Base-by-base conservation (phyloP, 2,888 invertebrate species). In the Eupithecia dodoneata region DNA sequence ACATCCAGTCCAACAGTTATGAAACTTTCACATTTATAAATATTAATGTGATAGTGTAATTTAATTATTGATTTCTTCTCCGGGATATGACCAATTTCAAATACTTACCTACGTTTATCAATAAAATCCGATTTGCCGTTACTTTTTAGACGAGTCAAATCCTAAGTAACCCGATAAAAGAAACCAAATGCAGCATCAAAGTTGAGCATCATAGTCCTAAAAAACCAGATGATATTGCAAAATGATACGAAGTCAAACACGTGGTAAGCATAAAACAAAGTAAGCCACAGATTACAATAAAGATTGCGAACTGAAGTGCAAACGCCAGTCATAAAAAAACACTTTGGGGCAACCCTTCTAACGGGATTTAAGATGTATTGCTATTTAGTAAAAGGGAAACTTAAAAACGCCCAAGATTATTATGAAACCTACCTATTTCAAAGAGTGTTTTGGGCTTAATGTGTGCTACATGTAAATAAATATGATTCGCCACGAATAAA, bases 181-280 rank as follows among this genome's bases (percentile, higher is more conserved):
- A 55, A 55, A 55, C 7, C 7, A 59, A 18, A 4, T 59, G 9
- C 9, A 59, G 9, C 7, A 18, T 18, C 30, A 30, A 30, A 30
- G 30, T 30, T 30, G 30, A 30, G 30, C 30, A 30, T 59, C 3
- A 0, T 18, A 18, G 18, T 59, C 10, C 18, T 18, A 30, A 63
- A 63, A 59, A 63, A 12, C 30, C 12, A 63, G 30, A 18, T 12
- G 63, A 63, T 63, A 30, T 30, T 30, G 63, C 30, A 63, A 4
- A 4, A 18, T 4, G 18, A 18, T 18, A 59, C 30, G 10, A 30
- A 30, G 63, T 12, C 30, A 30, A 12, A 73, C 72, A 72, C 72
- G 76, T 76, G 76, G 66, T 71, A 49, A 44, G 18, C 76, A 76
- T 66, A 71, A 69, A 63, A 42, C 2, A 15, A 6, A n/a, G n/a